Conservation (phyloP, 2,113 vertebrate genomes). For the Pardalotus punctatus region DNA sequence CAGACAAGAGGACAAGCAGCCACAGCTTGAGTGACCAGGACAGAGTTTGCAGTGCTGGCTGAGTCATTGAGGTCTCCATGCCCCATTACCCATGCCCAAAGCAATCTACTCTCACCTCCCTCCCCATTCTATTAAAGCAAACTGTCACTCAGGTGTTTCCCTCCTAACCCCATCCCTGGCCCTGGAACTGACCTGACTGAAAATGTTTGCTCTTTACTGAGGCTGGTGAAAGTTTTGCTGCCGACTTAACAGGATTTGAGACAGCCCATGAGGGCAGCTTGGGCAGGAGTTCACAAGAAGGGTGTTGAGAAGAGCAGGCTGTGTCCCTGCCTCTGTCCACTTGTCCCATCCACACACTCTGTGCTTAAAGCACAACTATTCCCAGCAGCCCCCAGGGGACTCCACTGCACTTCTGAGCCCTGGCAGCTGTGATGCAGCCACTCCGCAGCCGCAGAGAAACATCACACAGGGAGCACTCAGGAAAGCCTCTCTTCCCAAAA, state of each 20-base stretch:
- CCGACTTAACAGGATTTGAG: background rate
- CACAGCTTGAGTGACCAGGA: slow-evolving; percentile 16
- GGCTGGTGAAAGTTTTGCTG: slow-evolving; percentile 20
- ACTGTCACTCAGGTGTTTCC: background rate
- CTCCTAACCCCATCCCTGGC: background rate
- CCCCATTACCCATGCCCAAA: slow-evolving; percentile 50
- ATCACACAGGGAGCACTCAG: background rate
- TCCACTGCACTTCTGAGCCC: background rate
- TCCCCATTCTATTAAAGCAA: background rate
- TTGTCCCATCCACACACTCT: background rate
- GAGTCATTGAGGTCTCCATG: slow-evolving; percentile 57
- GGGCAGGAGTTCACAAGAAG: background rate
- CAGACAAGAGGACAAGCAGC: background rate
- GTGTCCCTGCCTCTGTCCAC: background rate
- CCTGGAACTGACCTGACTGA: background rate
- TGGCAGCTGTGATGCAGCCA: slow-evolving; percentile 2
- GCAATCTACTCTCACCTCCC: slow-evolving; percentile 8
- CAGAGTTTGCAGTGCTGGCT: background rate
- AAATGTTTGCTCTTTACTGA: background rate
- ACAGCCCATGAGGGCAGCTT: background rate
- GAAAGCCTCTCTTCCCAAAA: background rate
- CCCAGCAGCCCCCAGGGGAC: slow-evolving; percentile 50
- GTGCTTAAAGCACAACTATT: background rate
- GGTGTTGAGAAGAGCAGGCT: background rate
- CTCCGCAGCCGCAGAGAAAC: background rate